Conservation (phyloP, 2,888 invertebrate species). For the Yponomeuta malinellus region DNA sequence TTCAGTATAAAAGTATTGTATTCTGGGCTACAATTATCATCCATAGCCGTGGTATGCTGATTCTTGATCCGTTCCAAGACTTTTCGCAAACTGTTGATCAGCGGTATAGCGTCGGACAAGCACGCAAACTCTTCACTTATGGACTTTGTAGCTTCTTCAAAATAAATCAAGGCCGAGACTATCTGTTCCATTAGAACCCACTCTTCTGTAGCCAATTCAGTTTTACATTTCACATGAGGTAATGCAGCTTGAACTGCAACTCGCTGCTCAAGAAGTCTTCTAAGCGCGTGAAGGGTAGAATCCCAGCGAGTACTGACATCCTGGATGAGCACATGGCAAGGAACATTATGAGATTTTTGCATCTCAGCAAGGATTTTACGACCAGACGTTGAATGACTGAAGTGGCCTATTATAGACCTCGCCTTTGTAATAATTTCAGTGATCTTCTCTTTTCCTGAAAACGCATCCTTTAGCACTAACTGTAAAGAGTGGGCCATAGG, state of each 20-base stretch:
- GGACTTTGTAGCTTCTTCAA: slow-evolving; percentile 26
- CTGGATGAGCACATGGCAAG: slow-evolving; percentile 26
- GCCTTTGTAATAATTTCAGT: slow-evolving; percentile 26
- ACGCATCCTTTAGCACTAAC: slow-evolving; percentile 23
- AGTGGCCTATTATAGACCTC: slow-evolving; percentile 26
- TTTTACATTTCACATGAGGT: slow-evolving; percentile 23
- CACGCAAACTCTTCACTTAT: slow-evolving; percentile 21
- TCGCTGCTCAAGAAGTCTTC: slow-evolving; percentile 24
- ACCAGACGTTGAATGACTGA: slow-evolving; percentile 26
- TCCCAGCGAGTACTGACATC: slow-evolving; percentile 27
- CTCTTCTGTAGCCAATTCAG: slow-evolving; percentile 24
- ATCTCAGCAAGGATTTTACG: slow-evolving; percentile 26
- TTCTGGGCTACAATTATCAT: slow-evolving; percentile 17
- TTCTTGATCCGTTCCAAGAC: slow-evolving; percentile 18
- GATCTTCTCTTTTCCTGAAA: slow-evolving; percentile 20
- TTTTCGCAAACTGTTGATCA: slow-evolving; percentile 18
- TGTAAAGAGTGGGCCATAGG: slow-evolving; percentile 23
- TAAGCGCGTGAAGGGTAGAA: slow-evolving; percentile 25
- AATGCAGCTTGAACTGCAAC: slow-evolving; percentile 26
- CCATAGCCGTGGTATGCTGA: slow-evolving; percentile 3
- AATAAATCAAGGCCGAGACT: slow-evolving; percentile 22
- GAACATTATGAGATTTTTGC: slow-evolving; percentile 27
- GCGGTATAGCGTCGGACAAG: slow-evolving; percentile 22
- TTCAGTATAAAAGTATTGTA: slow-evolving; percentile 16
- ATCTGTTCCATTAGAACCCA: slow-evolving; percentile 23